Base-by-base conservation (phyloP, 2,797 vertebrate species). In the Coccyzus lansbergi region DNA sequence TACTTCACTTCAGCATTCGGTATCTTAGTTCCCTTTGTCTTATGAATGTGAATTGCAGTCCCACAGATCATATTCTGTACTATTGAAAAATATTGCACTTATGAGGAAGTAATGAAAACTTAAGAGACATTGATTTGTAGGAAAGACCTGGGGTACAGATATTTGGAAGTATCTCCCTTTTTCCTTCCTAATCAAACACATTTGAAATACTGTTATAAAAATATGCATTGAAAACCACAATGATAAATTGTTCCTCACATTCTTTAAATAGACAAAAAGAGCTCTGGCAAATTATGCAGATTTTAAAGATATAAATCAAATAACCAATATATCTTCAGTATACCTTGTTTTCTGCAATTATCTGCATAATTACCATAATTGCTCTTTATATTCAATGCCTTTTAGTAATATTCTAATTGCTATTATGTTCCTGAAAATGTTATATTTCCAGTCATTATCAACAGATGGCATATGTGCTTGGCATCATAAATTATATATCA, bases 341-440 rank as follows among this genome's bases (percentile, higher is more conserved):
- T 38, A 75, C 34, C 36, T 77, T 92, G 33, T 83, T 91, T 92
- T 79, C 81, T 70, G 59, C 82, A 77, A 80, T 94, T 86, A 86
- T 59, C 62, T 53, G 20, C 18, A 26, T 49, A 82, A 84, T 90
- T 93, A 82, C 8, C 5, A 36, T 81, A 95, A 93, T 68, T 70
- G 13, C 52, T 46, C 21, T 74, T 77, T 93, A 59, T 90, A 86
- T 84, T 94, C 24, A 77, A 20, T 80, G 29, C 36, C 60, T 70
- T 80, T 92, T 85, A 62, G 56, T 70, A 94, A 82, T 51, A 70
- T 17, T 74, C 48, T 84, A 56, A 76, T 80, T 69, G 65, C n/a
- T 88, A 14, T 59, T 93, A 51, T n/a, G 8, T 46, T 88, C 46
- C 55, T 86, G 59, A 83, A 92, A 90, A 92, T 94, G 67, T 74